Percentiles rank a stretch among this genome's conserved stretches.
phyloP scores from a whole-genome alignment of 1,140 invertebrate genomes.

The Sycobia sp. region DNA sequence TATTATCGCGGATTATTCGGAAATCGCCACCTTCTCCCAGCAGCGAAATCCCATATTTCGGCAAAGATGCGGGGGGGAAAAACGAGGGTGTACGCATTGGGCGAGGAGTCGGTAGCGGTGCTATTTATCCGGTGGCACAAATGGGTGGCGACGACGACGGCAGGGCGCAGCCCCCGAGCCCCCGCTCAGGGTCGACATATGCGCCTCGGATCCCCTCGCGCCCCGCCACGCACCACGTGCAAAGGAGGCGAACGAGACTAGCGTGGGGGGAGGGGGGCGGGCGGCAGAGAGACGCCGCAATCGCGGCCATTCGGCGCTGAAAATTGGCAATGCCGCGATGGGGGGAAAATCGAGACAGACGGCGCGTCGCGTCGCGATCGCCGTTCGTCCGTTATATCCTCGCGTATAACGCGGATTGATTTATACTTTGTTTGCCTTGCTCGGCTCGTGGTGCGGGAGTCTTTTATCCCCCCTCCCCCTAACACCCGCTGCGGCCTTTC shows the following conservation, averaged over 20 bases:
- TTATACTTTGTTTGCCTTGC: slow-evolving; percentile 58
- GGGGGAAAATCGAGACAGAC: slow-evolving; percentile 44
- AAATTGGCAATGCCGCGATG: slow-evolving; percentile 53
- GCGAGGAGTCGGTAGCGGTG: too few relatives aligned
- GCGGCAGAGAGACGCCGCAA: slow-evolving; percentile 46
- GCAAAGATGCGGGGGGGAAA: too few relatives aligned
- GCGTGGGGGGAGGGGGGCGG: neutral
- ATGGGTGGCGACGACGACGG: too few relatives aligned
- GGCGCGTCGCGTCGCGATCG: neutral
- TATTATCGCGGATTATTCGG: too few relatives aligned
- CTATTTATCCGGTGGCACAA: too few relatives aligned
- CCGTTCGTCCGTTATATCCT: slow-evolving; percentile 15
- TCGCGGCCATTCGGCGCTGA: slow-evolving; percentile 58
- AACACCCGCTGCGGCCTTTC: too few relatives aligned
- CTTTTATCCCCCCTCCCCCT: too few relatives aligned
- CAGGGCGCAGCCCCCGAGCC: neutral
- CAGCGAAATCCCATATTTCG: too few relatives aligned
- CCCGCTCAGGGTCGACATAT: too few relatives aligned
- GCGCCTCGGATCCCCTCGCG: neutral
- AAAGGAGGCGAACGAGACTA: neutral
- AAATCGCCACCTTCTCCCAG: too few relatives aligned
- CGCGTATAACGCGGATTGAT: slow-evolving; percentile 55
- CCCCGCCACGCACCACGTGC: too few relatives aligned
- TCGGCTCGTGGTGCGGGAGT: neutral
- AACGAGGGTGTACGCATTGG: too few relatives aligned